Evolutionary conservation across 2,888 invertebrate species (phyloP).

Genomic region (Aporophyla nigra): DNA sequence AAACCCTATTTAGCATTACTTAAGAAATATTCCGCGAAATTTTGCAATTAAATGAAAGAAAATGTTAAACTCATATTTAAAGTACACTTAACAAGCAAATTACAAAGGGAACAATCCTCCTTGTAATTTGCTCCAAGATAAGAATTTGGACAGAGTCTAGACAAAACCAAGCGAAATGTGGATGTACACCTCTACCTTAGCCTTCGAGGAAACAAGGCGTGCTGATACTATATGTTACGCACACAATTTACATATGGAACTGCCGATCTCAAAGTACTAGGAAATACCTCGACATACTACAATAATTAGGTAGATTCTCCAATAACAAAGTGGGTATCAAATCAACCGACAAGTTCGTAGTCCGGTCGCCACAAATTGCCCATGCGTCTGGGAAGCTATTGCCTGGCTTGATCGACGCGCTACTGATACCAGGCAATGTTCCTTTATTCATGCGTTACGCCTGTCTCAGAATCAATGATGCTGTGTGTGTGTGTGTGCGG

Average conservation of each 20-base stretch:
- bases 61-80: no score
- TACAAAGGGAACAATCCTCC: no score
- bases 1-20: neutral
- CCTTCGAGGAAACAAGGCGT: no score
- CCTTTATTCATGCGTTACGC: constrained; percentile 14
- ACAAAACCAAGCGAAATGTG: no score
- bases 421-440: neutral
- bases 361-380: neutral
- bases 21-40: neutral
- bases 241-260: neutral
- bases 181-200: no score
- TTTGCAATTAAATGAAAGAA: no score
- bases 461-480: neutral
- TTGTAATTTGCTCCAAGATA: no score
- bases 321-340: constrained; percentile 28
- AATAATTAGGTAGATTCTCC: constrained; percentile 8
- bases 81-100: no score
- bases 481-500: neutral
- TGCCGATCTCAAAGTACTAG: neutral
- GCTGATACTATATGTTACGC: neutral
- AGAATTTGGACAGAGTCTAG: no score
- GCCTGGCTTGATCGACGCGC: constrained; percentile 14
- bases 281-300: neutral
- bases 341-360: constrained; percentile 6
- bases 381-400: constrained; percentile 1